Conservation (phyloP, 2,888 invertebrate genomes). For the Volucella bombylans region DNA sequence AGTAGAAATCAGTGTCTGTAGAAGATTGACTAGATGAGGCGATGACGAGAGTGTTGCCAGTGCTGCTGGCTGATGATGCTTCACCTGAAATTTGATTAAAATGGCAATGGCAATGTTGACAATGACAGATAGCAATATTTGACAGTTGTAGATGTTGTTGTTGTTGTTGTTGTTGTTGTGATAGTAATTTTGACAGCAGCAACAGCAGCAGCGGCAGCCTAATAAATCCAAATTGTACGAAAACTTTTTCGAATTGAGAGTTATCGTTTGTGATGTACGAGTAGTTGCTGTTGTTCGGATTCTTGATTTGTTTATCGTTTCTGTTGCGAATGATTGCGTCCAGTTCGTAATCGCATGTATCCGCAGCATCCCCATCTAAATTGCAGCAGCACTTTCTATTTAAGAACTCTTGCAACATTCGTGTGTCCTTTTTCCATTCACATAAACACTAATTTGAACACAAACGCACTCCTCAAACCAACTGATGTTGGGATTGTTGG, state of each 20-base stretch:
- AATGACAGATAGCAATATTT: slow-evolving; percentile 34
- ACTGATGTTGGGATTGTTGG: slow-evolving; percentile 2
- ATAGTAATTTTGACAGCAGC: slow-evolving; percentile 54
- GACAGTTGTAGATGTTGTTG: slow-evolving; percentile 35
- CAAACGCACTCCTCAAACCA: background rate
- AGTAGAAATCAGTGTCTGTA: slow-evolving; percentile 41
- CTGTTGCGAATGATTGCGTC: slow-evolving; percentile 66
- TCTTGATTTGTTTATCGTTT: slow-evolving; percentile 27
- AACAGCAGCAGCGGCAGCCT: slow-evolving; percentile 31
- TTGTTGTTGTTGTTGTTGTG: slow-evolving; percentile 51
- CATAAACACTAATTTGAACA: slow-evolving; percentile 5
- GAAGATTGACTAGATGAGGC: slow-evolving; percentile 1
- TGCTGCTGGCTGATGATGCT: slow-evolving; percentile 38
- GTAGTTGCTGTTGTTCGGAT: slow-evolving; percentile 12
- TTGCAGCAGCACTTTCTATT: slow-evolving; percentile 65
- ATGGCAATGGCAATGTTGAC: slow-evolving; percentile 14
- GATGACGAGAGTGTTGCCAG: slow-evolving; percentile 67
- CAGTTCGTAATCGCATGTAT: slow-evolving; percentile 73
- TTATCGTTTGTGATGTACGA: slow-evolving; percentile 11
- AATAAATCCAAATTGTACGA: background rate
- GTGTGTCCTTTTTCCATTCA: slow-evolving; percentile 36
- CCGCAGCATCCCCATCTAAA: slow-evolving; percentile 77
- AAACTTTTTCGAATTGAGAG: slow-evolving; percentile 3
- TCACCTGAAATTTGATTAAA: slow-evolving; percentile 41
- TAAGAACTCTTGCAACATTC: slow-evolving; percentile 70